These are phyloP conservation scores for Aurelia sp. DNA, from an alignment of 30 jellyfish, hydroid and myxozoan species.

Conservation along the genomic window DNA sequence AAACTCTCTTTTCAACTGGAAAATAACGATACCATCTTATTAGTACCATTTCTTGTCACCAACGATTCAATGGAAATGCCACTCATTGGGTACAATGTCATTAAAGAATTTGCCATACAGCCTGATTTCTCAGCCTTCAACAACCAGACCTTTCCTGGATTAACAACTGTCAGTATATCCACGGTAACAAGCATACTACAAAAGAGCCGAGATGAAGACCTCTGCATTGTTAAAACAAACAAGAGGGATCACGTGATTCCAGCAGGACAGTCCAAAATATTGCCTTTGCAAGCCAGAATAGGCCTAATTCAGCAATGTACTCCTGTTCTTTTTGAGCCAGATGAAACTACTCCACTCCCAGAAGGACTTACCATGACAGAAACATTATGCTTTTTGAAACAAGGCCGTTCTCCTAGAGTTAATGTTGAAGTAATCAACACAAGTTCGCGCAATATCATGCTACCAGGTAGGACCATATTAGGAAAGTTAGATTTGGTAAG, in stretches of 20 bases:
- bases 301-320: conserved; percentile 6
- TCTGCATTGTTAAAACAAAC: conserved; percentile 7
- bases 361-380: conserved; percentile 4
- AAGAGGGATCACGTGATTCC: conserved; percentile 10
- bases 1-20: conserved; percentile 4
- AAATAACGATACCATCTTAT: background rate
- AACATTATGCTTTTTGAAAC: conserved; percentile 2
- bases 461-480: conserved; percentile 5
- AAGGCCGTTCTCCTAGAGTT: conserved; percentile 1
- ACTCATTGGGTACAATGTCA: conserved; percentile 25
- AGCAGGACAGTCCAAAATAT: background rate
- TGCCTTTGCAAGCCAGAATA: conserved; percentile 3
- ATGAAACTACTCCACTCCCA: conserved; percentile 1
- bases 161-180: background rate
- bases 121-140: background rate
- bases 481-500: conserved; percentile 4
- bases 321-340: conserved; percentile 22
- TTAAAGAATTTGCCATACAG: background rate
- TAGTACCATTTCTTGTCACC: conserved; percentile 29
- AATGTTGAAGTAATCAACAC: background rate
- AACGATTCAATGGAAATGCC: conserved; percentile 12
- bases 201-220: background rate
- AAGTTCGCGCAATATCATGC: conserved; percentile 16
- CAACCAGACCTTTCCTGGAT: background rate
- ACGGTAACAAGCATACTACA: background rate